phyloP scores from a whole-genome alignment of 1,140 invertebrate genomes.

The Dendrolimus punctatus region DNA sequence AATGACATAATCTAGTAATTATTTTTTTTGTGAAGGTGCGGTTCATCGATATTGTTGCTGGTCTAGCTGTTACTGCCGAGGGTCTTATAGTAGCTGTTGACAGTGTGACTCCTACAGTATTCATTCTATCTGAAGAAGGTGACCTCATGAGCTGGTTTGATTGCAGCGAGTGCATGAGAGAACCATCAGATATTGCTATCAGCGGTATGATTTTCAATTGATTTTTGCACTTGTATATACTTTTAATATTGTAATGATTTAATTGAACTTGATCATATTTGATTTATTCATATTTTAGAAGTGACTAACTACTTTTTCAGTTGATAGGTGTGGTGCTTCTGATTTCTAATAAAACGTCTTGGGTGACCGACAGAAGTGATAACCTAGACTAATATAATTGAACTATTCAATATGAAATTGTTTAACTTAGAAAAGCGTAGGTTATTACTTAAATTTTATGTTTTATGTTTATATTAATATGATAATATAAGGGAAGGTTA shows the following conservation, averaged over 20 bases:
- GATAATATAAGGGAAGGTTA: no score
- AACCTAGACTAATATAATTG: no score
- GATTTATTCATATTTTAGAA: no score
- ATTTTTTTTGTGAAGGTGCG: slow-evolving; percentile 59
- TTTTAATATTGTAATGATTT: not conserved
- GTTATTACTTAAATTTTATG: no score
- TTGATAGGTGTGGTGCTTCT: no score
- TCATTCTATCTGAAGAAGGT: slow-evolving; percentile 91
- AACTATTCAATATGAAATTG: no score
- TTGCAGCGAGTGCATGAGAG: slow-evolving; percentile 96
- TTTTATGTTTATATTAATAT: no score
- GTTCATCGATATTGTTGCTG: slow-evolving; percentile 98
- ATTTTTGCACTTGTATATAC: not conserved
- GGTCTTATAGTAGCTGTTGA: slow-evolving; percentile 97
- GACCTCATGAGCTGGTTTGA: slow-evolving; percentile 96
- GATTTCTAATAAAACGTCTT: no score
- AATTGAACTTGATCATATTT: not conserved
- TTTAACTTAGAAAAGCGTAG: no score
- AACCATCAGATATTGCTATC: slow-evolving; percentile 97
- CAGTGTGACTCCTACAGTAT: slow-evolving; percentile 97
- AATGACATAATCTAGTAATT: no score
- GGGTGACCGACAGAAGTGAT: no score
- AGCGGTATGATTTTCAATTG: slow-evolving; percentile 75
- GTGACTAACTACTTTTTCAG: no score
- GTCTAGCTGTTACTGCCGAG: slow-evolving; percentile 90